phyloP scores from a whole-genome alignment of 2,113 vertebrate species.

The Pavo muticus region DNA sequence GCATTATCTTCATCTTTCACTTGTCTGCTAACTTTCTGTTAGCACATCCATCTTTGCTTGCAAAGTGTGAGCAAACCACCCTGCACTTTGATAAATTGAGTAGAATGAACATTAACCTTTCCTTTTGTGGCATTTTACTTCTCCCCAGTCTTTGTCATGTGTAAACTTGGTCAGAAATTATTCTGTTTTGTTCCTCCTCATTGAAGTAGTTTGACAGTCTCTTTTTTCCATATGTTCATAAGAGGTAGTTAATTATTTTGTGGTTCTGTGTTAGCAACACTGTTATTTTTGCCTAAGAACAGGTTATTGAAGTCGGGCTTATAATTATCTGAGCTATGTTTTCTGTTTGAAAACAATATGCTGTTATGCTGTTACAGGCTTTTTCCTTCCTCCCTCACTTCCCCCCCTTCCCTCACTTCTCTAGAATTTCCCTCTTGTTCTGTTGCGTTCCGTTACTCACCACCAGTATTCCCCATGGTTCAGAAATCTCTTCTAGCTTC shows the following conservation, averaged over 20 bases:
- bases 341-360: neutral
- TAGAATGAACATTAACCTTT: neutral
- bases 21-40: neutral
- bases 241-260: neutral
- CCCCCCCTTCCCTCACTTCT: neutral
- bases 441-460: neutral
- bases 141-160: neutral
- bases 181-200: neutral
- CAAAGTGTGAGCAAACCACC: neutral
- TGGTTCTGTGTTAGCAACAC: neutral
- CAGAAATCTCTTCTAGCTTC: neutral
- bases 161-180: neutral
- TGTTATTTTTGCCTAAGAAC: neutral
- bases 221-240: neutral
- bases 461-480: neutral
- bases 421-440: neutral
- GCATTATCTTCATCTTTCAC: neutral
- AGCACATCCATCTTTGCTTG: neutral
- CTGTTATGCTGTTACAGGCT: rapidly evolving
- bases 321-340: neutral
- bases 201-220: neutral
- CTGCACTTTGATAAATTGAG: neutral
- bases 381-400: neutral
- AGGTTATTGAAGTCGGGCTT: neutral
- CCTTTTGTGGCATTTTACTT: neutral